phyloP scores from a whole-genome alignment of 2,113 vertebrate genomes.

The Mesitornis unicolor region DNA sequence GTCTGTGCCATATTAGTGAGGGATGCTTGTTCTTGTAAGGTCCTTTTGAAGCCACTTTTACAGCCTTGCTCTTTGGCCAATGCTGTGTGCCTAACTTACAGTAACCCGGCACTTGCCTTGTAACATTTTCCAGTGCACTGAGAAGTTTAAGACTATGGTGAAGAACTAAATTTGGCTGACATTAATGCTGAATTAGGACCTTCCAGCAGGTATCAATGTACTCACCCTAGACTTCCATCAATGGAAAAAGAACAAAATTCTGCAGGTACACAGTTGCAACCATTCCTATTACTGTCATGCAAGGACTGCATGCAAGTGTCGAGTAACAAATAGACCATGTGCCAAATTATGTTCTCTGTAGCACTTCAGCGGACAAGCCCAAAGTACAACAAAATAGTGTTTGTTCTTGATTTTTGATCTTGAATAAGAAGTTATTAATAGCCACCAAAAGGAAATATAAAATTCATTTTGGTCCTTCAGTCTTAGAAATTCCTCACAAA shows the following conservation, averaged over 20 bases:
- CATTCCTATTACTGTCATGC: neutral
- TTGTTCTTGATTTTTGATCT: neutral
- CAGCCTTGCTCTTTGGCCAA: neutral
- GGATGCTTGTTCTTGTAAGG: neutral
- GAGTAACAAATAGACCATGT: neutral
- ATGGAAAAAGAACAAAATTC: neutral
- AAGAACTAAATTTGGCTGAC: neutral
- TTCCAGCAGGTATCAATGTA: neutral
- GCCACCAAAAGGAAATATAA: neutral
- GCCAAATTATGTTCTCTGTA: neutral
- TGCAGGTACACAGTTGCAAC: neutral
- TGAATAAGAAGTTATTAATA: neutral
- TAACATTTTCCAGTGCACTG: neutral
- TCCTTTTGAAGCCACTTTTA: neutral
- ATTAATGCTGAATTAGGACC: neutral
- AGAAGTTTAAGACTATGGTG: neutral
- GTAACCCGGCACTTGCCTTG: neutral
- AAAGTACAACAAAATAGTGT: neutral
- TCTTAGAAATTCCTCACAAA: neutral
- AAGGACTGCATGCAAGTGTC: neutral
- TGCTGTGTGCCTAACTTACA: neutral
- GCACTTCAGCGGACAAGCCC: neutral
- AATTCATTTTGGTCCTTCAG: neutral
- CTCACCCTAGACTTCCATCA: neutral
- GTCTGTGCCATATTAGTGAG: neutral